A percentile compares a stretch with the other conserved stretches of the same genome.
phyloP scores from a whole-genome alignment of 2,113 vertebrate genomes.

The Tyto alba region DNA sequence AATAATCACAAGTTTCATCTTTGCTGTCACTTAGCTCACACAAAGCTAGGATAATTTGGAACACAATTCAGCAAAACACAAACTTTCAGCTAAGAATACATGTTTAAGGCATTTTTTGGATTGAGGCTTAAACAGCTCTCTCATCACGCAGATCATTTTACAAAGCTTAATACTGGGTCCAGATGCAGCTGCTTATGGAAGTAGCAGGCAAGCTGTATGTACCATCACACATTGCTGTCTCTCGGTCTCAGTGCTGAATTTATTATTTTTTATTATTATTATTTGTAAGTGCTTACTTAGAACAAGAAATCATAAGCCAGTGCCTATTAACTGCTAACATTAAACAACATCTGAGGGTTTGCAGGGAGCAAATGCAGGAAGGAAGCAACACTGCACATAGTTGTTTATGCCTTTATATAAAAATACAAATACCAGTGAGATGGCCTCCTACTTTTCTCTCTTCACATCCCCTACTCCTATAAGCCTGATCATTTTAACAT shows the following conservation, averaged over 20 bases:
- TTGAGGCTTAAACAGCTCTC: neutral
- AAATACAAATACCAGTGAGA: neutral
- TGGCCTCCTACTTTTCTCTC: neutral
- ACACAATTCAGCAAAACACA: neutral
- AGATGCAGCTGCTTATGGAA: neutral
- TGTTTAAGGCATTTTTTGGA: neutral
- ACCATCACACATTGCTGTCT: neutral
- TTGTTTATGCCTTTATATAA: neutral
- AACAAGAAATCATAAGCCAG: neutral
- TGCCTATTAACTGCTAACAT: neutral
- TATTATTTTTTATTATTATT: neutral
- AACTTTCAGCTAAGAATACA: neutral
- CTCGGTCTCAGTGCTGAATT: neutral
- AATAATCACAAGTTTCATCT: neutral
- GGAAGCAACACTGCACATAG: neutral
- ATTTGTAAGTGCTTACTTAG: neutral
- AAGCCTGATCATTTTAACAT: neutral
- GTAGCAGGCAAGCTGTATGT: neutral
- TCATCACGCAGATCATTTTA: neutral
- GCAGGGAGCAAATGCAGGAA: neutral
- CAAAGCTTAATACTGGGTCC: neutral
- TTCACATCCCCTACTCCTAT: neutral
- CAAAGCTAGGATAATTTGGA: neutral
- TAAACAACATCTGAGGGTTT: neutral
- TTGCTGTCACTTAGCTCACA: neutral